phyloP scores from a whole-genome alignment of 2,797 vertebrate species.

The Lindbergichthys nudifrons region DNA sequence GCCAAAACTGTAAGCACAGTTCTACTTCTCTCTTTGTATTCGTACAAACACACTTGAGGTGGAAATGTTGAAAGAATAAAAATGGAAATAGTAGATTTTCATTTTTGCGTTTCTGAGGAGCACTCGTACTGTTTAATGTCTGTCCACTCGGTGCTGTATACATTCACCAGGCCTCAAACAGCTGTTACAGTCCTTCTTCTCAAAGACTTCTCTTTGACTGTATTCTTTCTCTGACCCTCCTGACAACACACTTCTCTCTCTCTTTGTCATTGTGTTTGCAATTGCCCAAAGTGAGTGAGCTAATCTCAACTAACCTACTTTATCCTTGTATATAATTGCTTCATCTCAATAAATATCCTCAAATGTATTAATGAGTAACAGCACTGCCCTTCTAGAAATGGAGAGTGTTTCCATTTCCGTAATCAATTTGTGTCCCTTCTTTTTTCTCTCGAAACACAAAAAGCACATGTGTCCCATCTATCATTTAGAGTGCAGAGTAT shows the following conservation, averaged over 20 bases:
- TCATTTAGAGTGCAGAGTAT: constrained; percentile 77
- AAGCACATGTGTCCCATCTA: constrained; percentile 77
- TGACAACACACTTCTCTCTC: constrained; percentile 36
- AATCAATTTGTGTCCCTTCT: constrained; percentile 74
- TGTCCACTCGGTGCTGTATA: neutral
- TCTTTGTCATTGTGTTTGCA: constrained; percentile 50
- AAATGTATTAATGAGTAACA: constrained; percentile 71
- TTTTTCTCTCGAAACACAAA: constrained; percentile 73
- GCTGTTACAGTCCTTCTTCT: constrained; percentile 30
- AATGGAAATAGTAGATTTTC: neutral
- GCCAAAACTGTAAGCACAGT: neutral
- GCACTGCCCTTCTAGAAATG: constrained; percentile 56
- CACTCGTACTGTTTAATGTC: neutral
- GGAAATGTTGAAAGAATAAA: constrained; percentile 5
- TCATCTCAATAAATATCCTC: constrained; percentile 73
- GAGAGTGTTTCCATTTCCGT: constrained; percentile 63
- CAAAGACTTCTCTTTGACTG: constrained; percentile 22
- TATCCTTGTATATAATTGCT: constrained; percentile 60
- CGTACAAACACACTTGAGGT: neutral
- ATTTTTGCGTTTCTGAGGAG: constrained; percentile 17
- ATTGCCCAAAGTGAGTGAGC: constrained; percentile 51
- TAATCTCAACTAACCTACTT: constrained; percentile 54
- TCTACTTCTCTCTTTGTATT: neutral
- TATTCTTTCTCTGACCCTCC: constrained; percentile 52
- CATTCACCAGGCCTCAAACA: constrained; percentile 13